A percentile compares a stretch with the other conserved stretches of the same genome.
Evolutionary conservation across 1,140 invertebrate species (phyloP).

Genomic region (Trachelipus rathkii): DNA sequence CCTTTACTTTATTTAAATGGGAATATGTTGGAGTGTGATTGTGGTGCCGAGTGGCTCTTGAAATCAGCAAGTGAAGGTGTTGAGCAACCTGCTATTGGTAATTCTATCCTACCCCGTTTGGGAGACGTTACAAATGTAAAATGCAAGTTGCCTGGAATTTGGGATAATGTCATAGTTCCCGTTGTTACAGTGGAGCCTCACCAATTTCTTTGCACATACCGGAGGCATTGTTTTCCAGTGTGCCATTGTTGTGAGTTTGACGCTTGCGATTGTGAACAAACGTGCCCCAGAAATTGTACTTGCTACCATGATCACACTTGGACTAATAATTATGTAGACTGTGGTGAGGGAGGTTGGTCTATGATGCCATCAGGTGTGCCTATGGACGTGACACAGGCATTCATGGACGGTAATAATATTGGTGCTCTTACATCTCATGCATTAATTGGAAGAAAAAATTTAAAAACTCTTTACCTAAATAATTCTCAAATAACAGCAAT

Average conservation of each 20-base stretch:
- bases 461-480: slow-evolving; percentile 73
- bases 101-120: slow-evolving; percentile 47
- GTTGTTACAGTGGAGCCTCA: slow-evolving; percentile 77
- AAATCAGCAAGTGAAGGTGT: slow-evolving; percentile 56
- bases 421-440: slow-evolving; percentile 78
- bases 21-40: slow-evolving; percentile 85
- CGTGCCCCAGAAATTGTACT: slow-evolving; percentile 81
- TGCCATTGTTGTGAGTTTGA: slow-evolving; percentile 86
- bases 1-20: slow-evolving; percentile 81
- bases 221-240: slow-evolving; percentile 70
- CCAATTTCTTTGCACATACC: slow-evolving; percentile 69
- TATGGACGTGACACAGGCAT: slow-evolving; percentile 89
- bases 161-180: slow-evolving; percentile 46
- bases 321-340: slow-evolving; percentile 88
- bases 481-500: slow-evolving; percentile 76
- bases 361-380: slow-evolving; percentile 79
- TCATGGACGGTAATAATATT: slow-evolving; percentile 84
- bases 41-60: slow-evolving; percentile 85
- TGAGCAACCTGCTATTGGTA: slow-evolving; percentile 38
- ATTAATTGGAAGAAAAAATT: slow-evolving; percentile 82
- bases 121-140: slow-evolving; percentile 50
- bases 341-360: slow-evolving; percentile 68
- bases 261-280: slow-evolving; percentile 93
- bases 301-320: slow-evolving; percentile 89
- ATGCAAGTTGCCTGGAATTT: slow-evolving; percentile 49